phyloP scores from a whole-genome alignment of 1,140 invertebrate genomes.

The Drosophila triauraria region DNA sequence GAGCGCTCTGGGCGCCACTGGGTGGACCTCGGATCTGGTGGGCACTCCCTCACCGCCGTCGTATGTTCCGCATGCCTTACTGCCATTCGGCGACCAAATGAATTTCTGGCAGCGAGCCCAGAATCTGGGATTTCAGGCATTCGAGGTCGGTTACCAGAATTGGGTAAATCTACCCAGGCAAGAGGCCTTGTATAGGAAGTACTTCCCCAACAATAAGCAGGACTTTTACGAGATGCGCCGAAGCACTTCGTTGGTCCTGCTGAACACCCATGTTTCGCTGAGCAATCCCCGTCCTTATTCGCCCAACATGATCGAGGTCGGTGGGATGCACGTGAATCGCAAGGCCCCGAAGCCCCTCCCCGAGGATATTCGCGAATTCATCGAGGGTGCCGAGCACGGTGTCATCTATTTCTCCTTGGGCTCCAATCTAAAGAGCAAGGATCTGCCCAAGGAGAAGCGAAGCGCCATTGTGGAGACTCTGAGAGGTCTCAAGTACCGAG shows the following conservation, averaged over 20 bases:
- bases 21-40: conserved; percentile 74
- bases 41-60: conserved; percentile 82
- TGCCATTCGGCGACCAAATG: conserved; percentile 82
- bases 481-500: conserved; percentile 86
- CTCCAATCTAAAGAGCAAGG: conserved; percentile 87
- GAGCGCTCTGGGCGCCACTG: conserved; percentile 66
- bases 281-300: conserved; percentile 85
- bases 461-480: conserved; percentile 87
- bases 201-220: conserved; percentile 71
- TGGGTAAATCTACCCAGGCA: conserved; percentile 69
- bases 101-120: conserved; percentile 81
- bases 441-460: conserved; percentile 86
- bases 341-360: conserved; percentile 77
- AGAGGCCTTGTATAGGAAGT: conserved; percentile 78
- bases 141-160: conserved; percentile 37
- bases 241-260: conserved; percentile 86
- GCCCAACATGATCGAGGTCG: conserved; percentile 87
- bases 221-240: conserved; percentile 71
- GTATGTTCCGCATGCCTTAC: conserved; percentile 79
- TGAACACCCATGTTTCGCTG: conserved; percentile 87
- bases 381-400: conserved; percentile 87
- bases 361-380: conserved; percentile 85
- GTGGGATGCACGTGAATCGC: conserved; percentile 86
- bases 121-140: conserved; percentile 74
- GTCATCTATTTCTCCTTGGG: conserved; percentile 88